A percentile compares a stretch with the other conserved stretches of the same genome.
Evolutionary conservation across 2,888 invertebrate species (phyloP).

Genomic region (Scaptomyza polygonia): DNA sequence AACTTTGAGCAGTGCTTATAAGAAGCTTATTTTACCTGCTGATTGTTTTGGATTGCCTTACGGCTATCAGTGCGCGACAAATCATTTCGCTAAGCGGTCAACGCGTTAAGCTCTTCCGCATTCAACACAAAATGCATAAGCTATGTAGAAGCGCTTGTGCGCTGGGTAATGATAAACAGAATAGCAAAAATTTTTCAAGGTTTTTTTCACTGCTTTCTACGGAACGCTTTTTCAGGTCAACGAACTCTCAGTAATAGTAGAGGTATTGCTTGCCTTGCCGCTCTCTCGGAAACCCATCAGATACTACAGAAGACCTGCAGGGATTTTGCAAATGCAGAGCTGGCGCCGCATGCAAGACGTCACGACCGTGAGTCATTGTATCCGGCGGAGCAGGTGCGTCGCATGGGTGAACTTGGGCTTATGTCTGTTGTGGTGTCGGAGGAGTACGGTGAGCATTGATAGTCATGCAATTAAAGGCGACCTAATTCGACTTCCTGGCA

Average conservation of each 20-base stretch:
- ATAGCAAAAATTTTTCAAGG: background rate
- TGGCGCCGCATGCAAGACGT: constrained; percentile 91
- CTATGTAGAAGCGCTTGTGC: constrained; percentile 37
- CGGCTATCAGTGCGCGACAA: constrained; percentile 32
- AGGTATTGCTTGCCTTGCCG: constrained; percentile 88
- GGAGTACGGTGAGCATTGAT: constrained; percentile 85
- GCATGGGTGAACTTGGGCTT: constrained; percentile 95
- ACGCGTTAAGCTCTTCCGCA: constrained; percentile 10
- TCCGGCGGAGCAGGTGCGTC: constrained; percentile 92
- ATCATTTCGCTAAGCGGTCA: constrained; percentile 25
- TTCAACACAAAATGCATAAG: constrained; percentile 48
- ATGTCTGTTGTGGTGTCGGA: constrained; percentile 93
- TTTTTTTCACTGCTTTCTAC: background rate
- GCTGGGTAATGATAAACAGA: constrained; percentile 47
- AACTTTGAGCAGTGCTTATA: constrained; percentile 43
- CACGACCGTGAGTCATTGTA: constrained; percentile 92
- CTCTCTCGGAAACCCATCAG: constrained; percentile 94
- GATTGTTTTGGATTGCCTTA: constrained; percentile 18
- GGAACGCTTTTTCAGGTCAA: constrained; percentile 45
- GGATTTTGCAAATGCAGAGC: constrained; percentile 95
- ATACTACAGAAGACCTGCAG: constrained; percentile 95
- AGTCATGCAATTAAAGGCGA: too few relatives aligned
- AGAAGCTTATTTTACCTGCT: constrained; percentile 31
- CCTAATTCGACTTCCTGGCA: constrained; percentile 24
- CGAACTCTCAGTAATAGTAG: constrained; percentile 84